Base-by-base conservation (phyloP, 2,113 vertebrate species). In the Neoarius graeffei region DNA sequence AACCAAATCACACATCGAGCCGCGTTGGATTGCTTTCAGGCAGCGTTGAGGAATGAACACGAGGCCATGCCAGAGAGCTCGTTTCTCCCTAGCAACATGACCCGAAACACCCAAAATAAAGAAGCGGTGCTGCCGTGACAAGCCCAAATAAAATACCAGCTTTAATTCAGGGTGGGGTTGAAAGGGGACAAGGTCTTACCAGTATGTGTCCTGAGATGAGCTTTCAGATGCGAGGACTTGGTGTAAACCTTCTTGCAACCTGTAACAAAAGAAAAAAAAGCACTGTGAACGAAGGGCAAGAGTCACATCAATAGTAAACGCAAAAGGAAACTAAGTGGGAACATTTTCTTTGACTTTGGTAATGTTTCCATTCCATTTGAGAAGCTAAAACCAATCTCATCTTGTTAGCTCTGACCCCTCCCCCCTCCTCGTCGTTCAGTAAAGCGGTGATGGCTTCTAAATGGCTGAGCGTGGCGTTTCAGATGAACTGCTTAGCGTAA, bases 171-270 rank as follows among this genome's bases (percentile, higher is more conserved):
- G 73, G 69, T 42, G 71, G 48, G 57, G 71, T 42, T 30, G 62
- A 52, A 15, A 17, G 82, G 3, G 10, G 91, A 90, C 7, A 35
- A 81, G 25, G 60, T 91, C 95, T 92, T 97, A 97, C 97, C 97
- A 67, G 97, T 97, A 92, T 97, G 96, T 93, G 97, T 97, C 94
- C 97, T 96, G 94, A 97, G 96, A 95, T 97, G 97, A 25, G 97
- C 97, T 95, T 97, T 97, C 94, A 97, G 94, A 92, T 97, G 97
- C 90, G 97, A 97, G 85, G 96, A 97, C 93, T 97, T 97, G 81
- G 97, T 97, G 95, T 97, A 97, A 89, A 97, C 97, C 94, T 97
- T 97, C 62, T 96, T 96, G 93, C 97, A 97, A 90, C 97, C 97
- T 97, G 81, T 67, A 87, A 85, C 52, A 27, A 42, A 87, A 10